Conservation (phyloP, 1,140 invertebrate species). For the Aphaenogaster rudis region DNA sequence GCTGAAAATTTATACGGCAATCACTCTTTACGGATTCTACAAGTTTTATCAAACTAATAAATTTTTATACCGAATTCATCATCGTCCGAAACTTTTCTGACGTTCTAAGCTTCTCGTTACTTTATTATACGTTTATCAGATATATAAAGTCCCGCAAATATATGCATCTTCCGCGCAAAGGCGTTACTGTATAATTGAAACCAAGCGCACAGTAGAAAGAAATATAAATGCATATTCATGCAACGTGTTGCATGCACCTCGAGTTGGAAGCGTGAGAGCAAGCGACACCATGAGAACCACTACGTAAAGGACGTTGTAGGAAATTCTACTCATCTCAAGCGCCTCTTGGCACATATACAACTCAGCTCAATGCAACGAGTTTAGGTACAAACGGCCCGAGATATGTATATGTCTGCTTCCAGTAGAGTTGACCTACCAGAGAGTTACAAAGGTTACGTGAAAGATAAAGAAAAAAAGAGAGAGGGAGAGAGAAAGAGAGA, state of each 20-base stretch:
- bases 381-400: constrained; percentile 23
- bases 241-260: constrained; percentile 43
- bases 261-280: constrained; percentile 9
- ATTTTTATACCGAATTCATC: not conserved
- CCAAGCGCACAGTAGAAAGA: constrained; percentile 26
- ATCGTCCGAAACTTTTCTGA: not conserved
- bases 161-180: constrained; percentile 7
- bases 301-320: constrained; percentile 31
- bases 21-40: not conserved
- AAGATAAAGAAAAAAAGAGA: not conserved
- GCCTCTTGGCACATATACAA: constrained; percentile 25
- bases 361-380: constrained; percentile 16
- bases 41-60: not conserved
- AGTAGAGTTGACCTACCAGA: not conserved
- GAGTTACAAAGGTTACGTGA: not conserved
- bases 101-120: not conserved
- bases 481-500: not conserved
- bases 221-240: constrained; percentile 54
- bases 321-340: constrained; percentile 45
- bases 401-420: not conserved
- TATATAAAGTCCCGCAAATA: constrained; percentile 4
- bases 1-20: constrained; percentile 1
- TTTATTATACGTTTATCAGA: constrained; percentile 8
- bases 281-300: constrained; percentile 17
- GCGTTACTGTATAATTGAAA: constrained; percentile 41